Percentiles rank a stretch among this genome's conserved stretches.
Conservation (phyloP, 2,888 invertebrate genomes). For the Drosophila neotestacea region DNA sequence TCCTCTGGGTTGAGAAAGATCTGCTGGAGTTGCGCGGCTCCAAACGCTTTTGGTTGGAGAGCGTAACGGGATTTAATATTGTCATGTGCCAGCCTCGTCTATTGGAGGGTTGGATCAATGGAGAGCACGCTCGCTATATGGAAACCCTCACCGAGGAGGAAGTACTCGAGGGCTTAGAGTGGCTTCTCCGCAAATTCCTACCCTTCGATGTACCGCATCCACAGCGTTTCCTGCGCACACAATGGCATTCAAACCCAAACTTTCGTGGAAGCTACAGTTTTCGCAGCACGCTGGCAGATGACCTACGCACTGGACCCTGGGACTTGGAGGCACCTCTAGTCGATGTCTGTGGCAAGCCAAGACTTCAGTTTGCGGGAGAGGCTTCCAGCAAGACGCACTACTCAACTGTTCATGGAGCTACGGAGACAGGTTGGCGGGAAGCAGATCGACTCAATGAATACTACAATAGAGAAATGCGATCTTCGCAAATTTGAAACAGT, state of each 20-base stretch:
- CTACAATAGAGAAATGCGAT: constrained; percentile 52
- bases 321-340: constrained; percentile 87
- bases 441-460: constrained; percentile 87
- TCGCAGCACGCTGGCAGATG: constrained; percentile 87
- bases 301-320: constrained; percentile 86
- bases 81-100: constrained; percentile 87
- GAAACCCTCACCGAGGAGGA: constrained; percentile 87
- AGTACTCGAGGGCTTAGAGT: constrained; percentile 68
- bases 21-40: constrained; percentile 64
- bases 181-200: constrained; percentile 76
- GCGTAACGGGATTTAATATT: constrained; percentile 88
- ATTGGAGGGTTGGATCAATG: constrained; percentile 89
- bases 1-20: constrained; percentile 87
- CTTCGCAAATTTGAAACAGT: background rate
- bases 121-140: constrained; percentile 87
- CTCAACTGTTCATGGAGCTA: constrained; percentile 90
- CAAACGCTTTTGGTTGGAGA: constrained; percentile 87
- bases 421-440: constrained; percentile 90
- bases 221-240: constrained; percentile 86
- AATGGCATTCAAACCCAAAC: constrained; percentile 88
- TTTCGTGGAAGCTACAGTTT: constrained; percentile 89
- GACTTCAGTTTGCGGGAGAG: constrained; percentile 89
- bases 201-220: constrained; percentile 68
- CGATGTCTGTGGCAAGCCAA: constrained; percentile 83
- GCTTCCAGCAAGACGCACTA: constrained; percentile 88